Evolutionary conservation across 2,888 invertebrate species (phyloP), one percentile per base, ranked within the genome.

Genomic region (Agriopis aurantiaria): DNA sequence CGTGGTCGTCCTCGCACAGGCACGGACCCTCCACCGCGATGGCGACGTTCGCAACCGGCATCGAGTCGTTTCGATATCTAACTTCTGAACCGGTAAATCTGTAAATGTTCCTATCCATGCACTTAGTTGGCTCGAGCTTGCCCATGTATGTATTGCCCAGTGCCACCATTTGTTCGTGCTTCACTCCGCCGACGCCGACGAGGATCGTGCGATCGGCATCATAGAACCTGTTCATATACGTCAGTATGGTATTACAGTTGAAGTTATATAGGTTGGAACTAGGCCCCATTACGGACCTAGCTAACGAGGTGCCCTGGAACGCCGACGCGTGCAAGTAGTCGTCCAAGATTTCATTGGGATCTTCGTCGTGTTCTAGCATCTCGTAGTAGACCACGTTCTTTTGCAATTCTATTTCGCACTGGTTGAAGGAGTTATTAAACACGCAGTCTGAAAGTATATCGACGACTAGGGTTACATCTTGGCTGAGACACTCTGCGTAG

Each of bases 391-490:
- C 87, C 0, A 84, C 66, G 9, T 75, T 68, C 74, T 91, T 93
- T 71, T 94, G 90, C 0, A 65, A 49, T n/a, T 87, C 86, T 4
- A 95, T 86, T 61, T 92, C 91, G 0, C 68, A 61, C 7, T 75
- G 77, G 45, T 62, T 23, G 72, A 82, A 96, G 94, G 83, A 95
- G 95, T 74, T 96, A 90, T 99, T 98, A 85, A 98, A 98, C 33
- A 99, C 96, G 84, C 99, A 99, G 84, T 99, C 99, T 1, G 98
- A 95, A 65, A 99, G 95, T 78, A 99, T 97, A 86, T 99, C 99
- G 33, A 99, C 95, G 6, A 98, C 97, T 83, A 97, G 96, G 0
- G 97, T 96, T 0, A 99, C 96, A 92, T 99, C 98, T 84, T 97
- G 96, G 3, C 96, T 95, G 72, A 99, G 95, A 85, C 99, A 99